Evolutionary conservation across 2,888 invertebrate species (phyloP).

Genomic region (Syrphus vitripennis): DNA sequence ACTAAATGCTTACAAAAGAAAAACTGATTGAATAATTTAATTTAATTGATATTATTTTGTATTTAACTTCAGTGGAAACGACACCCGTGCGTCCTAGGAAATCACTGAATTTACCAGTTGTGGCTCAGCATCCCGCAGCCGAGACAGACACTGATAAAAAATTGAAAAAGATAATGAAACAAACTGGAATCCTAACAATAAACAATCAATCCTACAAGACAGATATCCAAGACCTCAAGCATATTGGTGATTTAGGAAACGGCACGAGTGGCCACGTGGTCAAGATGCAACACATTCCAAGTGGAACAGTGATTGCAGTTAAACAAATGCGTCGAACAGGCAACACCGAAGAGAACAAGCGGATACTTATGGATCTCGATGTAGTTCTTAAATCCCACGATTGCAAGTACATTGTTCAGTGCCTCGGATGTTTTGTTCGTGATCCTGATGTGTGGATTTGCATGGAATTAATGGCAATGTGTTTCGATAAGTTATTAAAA

Average conservation of each 20-base stretch:
- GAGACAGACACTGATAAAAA: slow-evolving; percentile 90
- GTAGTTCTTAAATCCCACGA: slow-evolving; percentile 98
- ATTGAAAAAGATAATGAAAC: slow-evolving; percentile 95
- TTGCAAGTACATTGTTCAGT: slow-evolving; percentile 98
- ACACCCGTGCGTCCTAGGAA: slow-evolving; percentile 83
- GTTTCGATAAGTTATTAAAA: slow-evolving; percentile 97
- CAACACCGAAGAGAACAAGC: slow-evolving; percentile 97
- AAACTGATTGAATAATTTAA: too few relatives aligned
- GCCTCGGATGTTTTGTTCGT: slow-evolving; percentile 98
- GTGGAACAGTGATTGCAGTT: slow-evolving; percentile 94
- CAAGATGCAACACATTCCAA: slow-evolving; percentile 95
- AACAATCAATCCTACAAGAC: slow-evolving; percentile 90
- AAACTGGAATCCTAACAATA: slow-evolving; percentile 94
- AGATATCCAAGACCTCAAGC: slow-evolving; percentile 91
- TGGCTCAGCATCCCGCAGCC: slow-evolving; percentile 83
- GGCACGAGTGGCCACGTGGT: slow-evolving; percentile 99
- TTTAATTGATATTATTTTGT: neutral
- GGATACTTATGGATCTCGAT: slow-evolving; percentile 99
- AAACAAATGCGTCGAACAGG: slow-evolving; percentile 99
- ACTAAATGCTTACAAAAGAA: too few relatives aligned
- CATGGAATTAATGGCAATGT: slow-evolving; percentile 99
- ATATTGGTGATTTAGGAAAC: slow-evolving; percentile 93
- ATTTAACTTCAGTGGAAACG: slow-evolving; percentile 77
- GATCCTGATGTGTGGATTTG: slow-evolving; percentile 99
- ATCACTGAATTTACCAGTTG: slow-evolving; percentile 83